Evolutionary conservation across 2,113 vertebrate species (phyloP).

Genomic region (Silurus asotus): DNA sequence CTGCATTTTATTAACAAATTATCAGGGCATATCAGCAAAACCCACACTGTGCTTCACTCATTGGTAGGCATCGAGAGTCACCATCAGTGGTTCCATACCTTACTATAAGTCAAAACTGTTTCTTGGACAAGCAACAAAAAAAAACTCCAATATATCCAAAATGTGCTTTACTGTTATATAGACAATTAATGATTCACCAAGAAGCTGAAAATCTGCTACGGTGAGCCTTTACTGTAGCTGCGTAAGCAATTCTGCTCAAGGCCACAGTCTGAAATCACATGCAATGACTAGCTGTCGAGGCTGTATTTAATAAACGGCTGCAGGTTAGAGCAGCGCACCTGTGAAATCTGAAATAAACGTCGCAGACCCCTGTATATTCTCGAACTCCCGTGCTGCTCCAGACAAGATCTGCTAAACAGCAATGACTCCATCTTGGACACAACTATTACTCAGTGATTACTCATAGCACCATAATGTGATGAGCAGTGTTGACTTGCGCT

Average conservation of each 20-base stretch:
- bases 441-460: conserved; percentile 29
- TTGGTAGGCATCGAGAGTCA: neutral
- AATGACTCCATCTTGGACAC: conserved; percentile 8
- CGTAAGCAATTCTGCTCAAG: neutral
- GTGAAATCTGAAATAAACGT: neutral
- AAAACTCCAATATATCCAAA: neutral
- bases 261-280: neutral
- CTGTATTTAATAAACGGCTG: conserved; percentile 1
- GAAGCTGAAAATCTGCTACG: neutral
- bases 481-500: neutral
- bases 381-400: neutral
- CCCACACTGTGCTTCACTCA: neutral
- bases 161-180: neutral
- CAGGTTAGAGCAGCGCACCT: neutral
- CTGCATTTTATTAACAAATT: neutral
- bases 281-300: neutral
- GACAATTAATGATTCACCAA: neutral
- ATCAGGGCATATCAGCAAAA: neutral
- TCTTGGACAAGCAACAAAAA: neutral
- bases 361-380: neutral
- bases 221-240: neutral
- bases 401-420: neutral
- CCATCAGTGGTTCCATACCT: neutral
- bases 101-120: neutral
- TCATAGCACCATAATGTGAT: conserved; percentile 33